These are phyloP conservation scores for Zosterops pallidus DNA, from an alignment of 2,113 vertebrate genomes.

Conservation along the genomic window DNA sequence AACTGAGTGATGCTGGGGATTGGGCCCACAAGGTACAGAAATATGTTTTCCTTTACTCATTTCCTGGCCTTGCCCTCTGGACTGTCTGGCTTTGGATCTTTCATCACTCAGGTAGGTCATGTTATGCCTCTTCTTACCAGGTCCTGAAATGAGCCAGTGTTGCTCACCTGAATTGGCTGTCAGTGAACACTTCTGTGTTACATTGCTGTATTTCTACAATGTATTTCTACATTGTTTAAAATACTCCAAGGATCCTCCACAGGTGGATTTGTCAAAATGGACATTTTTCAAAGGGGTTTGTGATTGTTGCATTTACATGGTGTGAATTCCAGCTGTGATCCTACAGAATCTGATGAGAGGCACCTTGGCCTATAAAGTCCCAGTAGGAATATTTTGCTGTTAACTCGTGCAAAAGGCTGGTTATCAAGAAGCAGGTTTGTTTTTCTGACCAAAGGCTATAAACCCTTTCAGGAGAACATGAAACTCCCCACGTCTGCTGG, in stretches of 20 bases:
- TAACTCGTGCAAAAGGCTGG: neutral
- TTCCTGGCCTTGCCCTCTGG: neutral
- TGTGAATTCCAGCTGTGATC: neutral
- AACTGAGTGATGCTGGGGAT: neutral
- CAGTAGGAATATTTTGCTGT: neutral
- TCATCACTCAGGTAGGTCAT: slow-evolving; percentile 2
- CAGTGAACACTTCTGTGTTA: neutral
- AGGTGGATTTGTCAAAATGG: neutral
- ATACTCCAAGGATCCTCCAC: neutral
- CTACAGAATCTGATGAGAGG: rapidly evolving
- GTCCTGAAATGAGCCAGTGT: neutral
- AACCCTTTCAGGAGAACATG: neutral
- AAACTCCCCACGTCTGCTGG: neutral
- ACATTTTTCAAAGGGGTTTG: neutral
- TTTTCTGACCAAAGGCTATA: neutral
- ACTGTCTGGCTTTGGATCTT: neutral
- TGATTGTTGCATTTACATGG: neutral
- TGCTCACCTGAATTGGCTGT: neutral
- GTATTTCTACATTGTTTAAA: neutral
- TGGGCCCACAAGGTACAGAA: neutral
- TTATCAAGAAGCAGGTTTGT: neutral
- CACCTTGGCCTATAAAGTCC: rapidly evolving
- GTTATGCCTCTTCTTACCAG: neutral
- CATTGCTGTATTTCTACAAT: neutral
- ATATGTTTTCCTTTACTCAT: neutral